Conservation (phyloP, 2,113 vertebrate species). For the Macroglossus sobrinus region DNA sequence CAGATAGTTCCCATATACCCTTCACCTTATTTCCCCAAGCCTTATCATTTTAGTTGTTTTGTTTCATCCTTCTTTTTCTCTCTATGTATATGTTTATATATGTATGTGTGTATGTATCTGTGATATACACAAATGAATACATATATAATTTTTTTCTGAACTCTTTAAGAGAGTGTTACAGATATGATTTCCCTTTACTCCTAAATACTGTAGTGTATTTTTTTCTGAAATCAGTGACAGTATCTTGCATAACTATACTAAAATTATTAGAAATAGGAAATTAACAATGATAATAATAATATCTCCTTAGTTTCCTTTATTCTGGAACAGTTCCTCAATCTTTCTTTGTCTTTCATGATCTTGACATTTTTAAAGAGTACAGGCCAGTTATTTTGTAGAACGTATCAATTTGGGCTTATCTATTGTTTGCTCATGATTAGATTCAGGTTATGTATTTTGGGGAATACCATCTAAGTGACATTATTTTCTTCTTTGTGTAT, state of each 20-base stretch:
- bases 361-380: background rate
- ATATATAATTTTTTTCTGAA: background rate
- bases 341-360: conserved; percentile 41
- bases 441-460: conserved; percentile 34
- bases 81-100: background rate
- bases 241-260: conserved; percentile 39
- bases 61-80: background rate
- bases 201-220: conserved; percentile 16
- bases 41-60: background rate
- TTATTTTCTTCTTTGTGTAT: background rate
- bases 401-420: conserved; percentile 35
- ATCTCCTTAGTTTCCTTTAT: conserved; percentile 28
- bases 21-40: background rate
- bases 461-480: background rate
- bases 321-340: conserved; percentile 33
- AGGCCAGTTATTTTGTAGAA: background rate
- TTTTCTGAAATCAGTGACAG: conserved; percentile 31
- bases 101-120: background rate
- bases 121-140: background rate
- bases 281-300: conserved; percentile 9
- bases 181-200: conserved; percentile 18
- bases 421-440: conserved; percentile 23
- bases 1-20: background rate
- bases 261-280: conserved; percentile 31
- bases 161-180: background rate